phyloP scores from a whole-genome alignment of 2,113 vertebrate genomes.

The cattle (Bos taurus) region DNA sequence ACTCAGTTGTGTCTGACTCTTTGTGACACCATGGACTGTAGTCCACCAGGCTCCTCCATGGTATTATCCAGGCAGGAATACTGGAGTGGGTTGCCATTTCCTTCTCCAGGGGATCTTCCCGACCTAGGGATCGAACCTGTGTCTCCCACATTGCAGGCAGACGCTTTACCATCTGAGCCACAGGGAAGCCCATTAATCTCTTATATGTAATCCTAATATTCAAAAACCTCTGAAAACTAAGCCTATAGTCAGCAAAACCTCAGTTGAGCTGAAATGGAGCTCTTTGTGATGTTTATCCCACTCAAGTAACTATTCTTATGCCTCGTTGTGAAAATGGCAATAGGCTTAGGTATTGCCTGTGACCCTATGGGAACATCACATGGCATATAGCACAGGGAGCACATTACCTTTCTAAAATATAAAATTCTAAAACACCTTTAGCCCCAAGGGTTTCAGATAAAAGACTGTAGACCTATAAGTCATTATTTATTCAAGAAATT shows the following conservation, averaged over 20 bases:
- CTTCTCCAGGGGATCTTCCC: not conserved
- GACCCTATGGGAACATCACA: not conserved
- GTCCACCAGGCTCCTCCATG: not conserved
- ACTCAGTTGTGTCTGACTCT: not conserved
- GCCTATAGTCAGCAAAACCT: not conserved
- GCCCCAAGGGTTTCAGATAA: not conserved
- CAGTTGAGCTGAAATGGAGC: not conserved
- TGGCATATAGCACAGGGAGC: rapidly evolving
- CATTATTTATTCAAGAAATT: not conserved
- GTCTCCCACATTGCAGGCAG: too few species aligned
- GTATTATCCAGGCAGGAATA: not conserved
- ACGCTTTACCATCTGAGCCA: too few species aligned
- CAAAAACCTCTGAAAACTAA: not conserved
- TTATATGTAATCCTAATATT: not conserved
- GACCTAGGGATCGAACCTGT: too few species aligned
- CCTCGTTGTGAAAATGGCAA: not conserved
- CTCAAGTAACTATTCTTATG: not conserved
- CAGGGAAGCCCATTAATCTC: too few species aligned
- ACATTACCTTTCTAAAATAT: not conserved
- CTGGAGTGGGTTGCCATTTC: not conserved
- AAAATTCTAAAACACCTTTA: not conserved
- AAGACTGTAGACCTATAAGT: not conserved
- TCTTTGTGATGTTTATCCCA: not conserved
- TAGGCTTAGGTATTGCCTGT: too few species aligned
- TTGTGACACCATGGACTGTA: not conserved